phyloP scores from a whole-genome alignment of 2,797 vertebrate genomes.

The Bovichtus variegatus region DNA sequence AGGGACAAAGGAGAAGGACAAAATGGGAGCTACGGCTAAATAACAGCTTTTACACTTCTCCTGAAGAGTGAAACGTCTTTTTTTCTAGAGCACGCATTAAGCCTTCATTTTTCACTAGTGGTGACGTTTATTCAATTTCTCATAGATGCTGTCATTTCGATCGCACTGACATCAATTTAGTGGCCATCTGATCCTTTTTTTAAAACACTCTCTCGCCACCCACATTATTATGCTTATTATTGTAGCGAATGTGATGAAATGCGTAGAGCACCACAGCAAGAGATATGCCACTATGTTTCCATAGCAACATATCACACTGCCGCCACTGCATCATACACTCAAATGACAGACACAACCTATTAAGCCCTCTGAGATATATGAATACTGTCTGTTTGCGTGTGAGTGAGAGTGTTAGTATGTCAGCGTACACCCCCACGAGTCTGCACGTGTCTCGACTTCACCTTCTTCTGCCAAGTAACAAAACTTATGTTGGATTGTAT shows the following conservation, averaged over 20 bases:
- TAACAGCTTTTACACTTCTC: conserved; percentile 60
- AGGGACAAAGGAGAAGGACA: conserved; percentile 64
- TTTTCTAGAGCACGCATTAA: conserved; percentile 14
- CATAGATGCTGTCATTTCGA: conserved; percentile 58
- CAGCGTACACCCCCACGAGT: conserved; percentile 31
- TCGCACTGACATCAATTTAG: conserved; percentile 58
- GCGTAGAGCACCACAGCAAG: conserved; percentile 54
- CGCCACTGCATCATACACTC: conserved; percentile 76
- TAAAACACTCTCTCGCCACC: conserved; percentile 59
- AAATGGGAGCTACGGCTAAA: conserved; percentile 67
- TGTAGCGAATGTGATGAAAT: conserved; percentile 71
- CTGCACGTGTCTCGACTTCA: conserved; percentile 27
- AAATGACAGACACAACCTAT: conserved; percentile 82
- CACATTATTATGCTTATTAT: conserved; percentile 72
- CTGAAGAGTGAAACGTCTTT: conserved; percentile 32
- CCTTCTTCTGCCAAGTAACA: conserved; percentile 41
- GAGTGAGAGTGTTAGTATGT: conserved; percentile 53
- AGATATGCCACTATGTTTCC: conserved; percentile 77
- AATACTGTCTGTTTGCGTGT: conserved; percentile 70
- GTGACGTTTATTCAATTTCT: conserved; percentile 55
- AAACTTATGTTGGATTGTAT: conserved; percentile 31
- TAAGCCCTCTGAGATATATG: conserved; percentile 71
- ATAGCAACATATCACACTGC: conserved; percentile 78
- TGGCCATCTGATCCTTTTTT: conserved; percentile 63
- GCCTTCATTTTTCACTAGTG: conserved; percentile 40